Percentiles rank a stretch among this genome's conserved stretches.
These are phyloP conservation scores for Sinhomidia bicolor DNA, from an alignment of 2,888 invertebrate genomes.

Conservation along the genomic window DNA sequence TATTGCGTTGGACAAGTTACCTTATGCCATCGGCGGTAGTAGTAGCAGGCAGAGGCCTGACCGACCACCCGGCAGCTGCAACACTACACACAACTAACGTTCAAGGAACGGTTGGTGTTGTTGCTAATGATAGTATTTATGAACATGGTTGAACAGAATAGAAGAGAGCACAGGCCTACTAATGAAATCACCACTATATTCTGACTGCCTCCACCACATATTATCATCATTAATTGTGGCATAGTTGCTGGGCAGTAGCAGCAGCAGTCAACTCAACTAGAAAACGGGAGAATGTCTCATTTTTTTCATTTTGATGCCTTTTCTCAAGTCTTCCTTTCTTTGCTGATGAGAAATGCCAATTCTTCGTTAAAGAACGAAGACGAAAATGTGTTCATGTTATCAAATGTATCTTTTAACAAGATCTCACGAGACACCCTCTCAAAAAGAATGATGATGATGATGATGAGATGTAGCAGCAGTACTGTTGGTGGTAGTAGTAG, in stretches of 20 bases:
- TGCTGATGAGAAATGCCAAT: not conserved
- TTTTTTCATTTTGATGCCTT: slow-evolving; percentile 1
- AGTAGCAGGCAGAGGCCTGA: not conserved
- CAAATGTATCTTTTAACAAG: slow-evolving; percentile 43
- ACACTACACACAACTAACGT: not conserved
- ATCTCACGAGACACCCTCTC: slow-evolving; percentile 33
- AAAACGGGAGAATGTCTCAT: slow-evolving; percentile 14
- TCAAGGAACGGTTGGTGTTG: slow-evolving; percentile 23
- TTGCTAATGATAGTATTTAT: slow-evolving; percentile 19
- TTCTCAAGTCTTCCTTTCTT: not conserved
- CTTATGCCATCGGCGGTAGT: not conserved
- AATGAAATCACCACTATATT: slow-evolving; percentile 42
- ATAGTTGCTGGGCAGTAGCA: not conserved
- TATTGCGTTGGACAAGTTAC: slow-evolving; percentile 30
- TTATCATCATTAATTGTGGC: not conserved
- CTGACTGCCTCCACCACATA: not conserved
- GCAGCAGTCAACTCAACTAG: slow-evolving; percentile 4
- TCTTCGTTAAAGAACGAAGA: not conserved
- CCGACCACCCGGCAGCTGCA: slow-evolving; percentile 19
- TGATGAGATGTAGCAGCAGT: slow-evolving; percentile 8
- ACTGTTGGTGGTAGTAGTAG: slow-evolving; percentile 11
- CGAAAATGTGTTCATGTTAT: slow-evolving; percentile 21
- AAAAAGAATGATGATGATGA: not conserved
- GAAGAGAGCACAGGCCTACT: not conserved
- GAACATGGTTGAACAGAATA: not conserved